These are phyloP conservation scores for Patella ulyssiponensis DNA, from an alignment of 2,888 invertebrate species.

Conservation along the genomic window DNA sequence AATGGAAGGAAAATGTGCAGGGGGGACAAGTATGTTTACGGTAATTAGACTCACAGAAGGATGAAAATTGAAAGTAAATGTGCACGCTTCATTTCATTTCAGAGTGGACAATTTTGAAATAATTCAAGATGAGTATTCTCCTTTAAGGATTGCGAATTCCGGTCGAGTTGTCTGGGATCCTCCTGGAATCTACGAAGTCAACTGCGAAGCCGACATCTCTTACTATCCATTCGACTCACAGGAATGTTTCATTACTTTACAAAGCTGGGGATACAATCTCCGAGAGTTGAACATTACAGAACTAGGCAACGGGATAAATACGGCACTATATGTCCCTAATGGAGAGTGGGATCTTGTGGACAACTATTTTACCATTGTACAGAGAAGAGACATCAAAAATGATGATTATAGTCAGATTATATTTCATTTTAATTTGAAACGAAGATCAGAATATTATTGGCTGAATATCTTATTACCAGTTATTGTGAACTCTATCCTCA, in stretches of 20 bases:
- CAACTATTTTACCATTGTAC: background rate
- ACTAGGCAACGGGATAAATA: constrained; percentile 12
- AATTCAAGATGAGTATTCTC: constrained; percentile 32
- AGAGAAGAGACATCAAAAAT: background rate
- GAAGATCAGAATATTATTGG: constrained; percentile 34
- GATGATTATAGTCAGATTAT: background rate
- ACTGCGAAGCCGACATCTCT: constrained; percentile 40
- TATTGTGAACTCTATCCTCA: constrained; percentile 38
- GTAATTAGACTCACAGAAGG: no score
- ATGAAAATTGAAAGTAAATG: background rate
- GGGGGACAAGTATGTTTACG: no score
- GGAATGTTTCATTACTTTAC: constrained; percentile 29
- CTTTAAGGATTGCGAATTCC: constrained; percentile 23
- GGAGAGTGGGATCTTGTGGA: constrained; percentile 25
- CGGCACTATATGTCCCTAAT: constrained; percentile 14
- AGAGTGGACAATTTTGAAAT: background rate
- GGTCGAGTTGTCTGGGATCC: constrained; percentile 39
- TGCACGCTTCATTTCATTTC: background rate
- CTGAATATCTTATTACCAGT: constrained; percentile 41
- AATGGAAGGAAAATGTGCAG: no score
- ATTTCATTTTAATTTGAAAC: constrained; percentile 27
- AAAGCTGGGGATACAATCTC: constrained; percentile 31
- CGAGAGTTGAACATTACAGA: constrained; percentile 27
- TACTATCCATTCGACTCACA: constrained; percentile 45
- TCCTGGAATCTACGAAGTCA: constrained; percentile 32